Base-by-base conservation (phyloP, 2,113 vertebrate genomes). In the Aythya baeri region DNA sequence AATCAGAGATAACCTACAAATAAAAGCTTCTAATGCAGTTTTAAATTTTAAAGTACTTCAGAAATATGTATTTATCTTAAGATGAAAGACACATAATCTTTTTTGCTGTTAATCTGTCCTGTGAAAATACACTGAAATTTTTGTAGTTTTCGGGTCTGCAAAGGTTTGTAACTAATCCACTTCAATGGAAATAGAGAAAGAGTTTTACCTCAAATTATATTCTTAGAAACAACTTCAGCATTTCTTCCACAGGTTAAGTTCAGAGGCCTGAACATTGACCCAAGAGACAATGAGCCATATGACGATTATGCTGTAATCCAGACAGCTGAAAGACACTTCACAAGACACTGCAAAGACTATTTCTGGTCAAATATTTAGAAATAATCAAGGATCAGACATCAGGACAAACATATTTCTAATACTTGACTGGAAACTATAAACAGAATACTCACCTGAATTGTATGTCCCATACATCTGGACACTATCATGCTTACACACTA, bases 1-100 rank as follows among this genome's bases (percentile, higher is more conserved):
- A 34, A 79, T 31, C 27, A 85, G 41, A 89, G 78, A 92, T 44
- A 73, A 88, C n/a, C 9, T 73, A 91, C 83, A 76, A 96, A 91
- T 77, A 83, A 90, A 86, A 93, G 52, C 65, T 74, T 41, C n/a
- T 78, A 66, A 74, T 61, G 43, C 63, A 63, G 54, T 88, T 92
- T 73, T 67, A 59, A 87, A 89, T 23, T 76, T 90, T 52, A 63
- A 80, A 81, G 17, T 58, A 68, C 49, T 44, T 31, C 3, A 34
- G 49, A 74, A 67, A 73, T 8, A n/a, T 9, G 7, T 46, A 68
- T 75, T 92, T 91, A n/a, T 77, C 55, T 59, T 84, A 68, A 63
- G 52, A n/a, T 81, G 25, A 70, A 93, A 84, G 31, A 83, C 0
- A 0, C 7, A 18, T 71, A 90, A 83, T 81, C 21, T 54, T 86